Evolutionary conservation across 2,113 vertebrate species (phyloP).

Genomic region (Myanophis thanlyinensis): DNA sequence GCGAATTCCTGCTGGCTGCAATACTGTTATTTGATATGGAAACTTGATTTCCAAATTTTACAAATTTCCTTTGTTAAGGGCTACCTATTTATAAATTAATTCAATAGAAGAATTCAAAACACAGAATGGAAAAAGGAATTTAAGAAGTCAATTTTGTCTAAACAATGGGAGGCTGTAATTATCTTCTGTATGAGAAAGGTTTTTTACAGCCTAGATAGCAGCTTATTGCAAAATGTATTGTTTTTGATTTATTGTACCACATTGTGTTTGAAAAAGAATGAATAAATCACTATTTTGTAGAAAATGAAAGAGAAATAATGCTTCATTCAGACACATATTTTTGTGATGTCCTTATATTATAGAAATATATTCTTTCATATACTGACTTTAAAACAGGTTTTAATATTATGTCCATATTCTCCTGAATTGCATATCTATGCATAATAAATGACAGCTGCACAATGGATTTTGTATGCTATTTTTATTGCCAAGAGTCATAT

Average conservation of each 20-base stretch:
- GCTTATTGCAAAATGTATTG: background rate
- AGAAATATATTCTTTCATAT: background rate
- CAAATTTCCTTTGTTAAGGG: background rate
- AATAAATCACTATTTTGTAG: background rate
- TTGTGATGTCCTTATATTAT: background rate
- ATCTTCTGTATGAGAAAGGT: background rate
- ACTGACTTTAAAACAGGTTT: background rate
- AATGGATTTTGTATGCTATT: background rate
- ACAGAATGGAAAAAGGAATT: background rate
- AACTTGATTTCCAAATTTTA: background rate
- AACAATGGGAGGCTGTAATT: background rate
- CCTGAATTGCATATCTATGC: background rate
- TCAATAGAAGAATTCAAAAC: background rate
- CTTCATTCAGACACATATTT: background rate
- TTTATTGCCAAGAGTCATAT: background rate
- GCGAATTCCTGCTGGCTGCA: background rate
- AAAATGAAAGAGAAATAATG: background rate
- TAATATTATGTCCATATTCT: background rate
- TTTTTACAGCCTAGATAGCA: background rate
- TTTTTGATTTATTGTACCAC: background rate
- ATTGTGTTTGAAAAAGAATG: background rate
- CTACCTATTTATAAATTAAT: background rate
- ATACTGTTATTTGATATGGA: background rate
- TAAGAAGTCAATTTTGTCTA: background rate
- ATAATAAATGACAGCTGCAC: background rate